Base-by-base conservation (phyloP, 2,113 vertebrate genomes). In the Oncorhynchus mykiss region DNA sequence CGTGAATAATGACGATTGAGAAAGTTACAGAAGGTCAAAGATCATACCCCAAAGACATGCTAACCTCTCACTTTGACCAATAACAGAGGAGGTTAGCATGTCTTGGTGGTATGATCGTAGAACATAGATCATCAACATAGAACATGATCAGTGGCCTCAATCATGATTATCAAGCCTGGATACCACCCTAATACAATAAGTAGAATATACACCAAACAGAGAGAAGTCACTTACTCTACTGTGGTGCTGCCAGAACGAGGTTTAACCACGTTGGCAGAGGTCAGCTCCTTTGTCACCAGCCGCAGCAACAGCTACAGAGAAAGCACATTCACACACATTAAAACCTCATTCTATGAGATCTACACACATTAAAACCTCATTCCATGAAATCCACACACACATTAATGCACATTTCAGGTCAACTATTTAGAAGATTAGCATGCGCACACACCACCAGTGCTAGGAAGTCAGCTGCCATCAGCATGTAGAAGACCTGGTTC, bases 401-500 rank as follows among this genome's bases (percentile, higher is more conserved):
- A 60, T 14, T n/a, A 29, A 27, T 5, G 9, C 1, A 67, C 9
- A 22, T 22, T 24, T 22, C 39, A 45, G 9, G 39, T 45, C 9
- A 11, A 45, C 11, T 45, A 45, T 11, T 12, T 45, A 12, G 9
- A 45, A 11, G 9, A 45, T 45, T 45, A 3, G 39, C 9, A 7
- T 13, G 25, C 67, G 0, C 8, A 75, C 92, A 88, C 86, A 99
- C 97, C 94, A 99, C 76, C 78, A 96, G 95, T 77, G 97, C 97
- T 13, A 95, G 78, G 79, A 96, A 77, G 0, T 99, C 97, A 0
- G 97, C 94, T 0, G 91, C 81, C 84, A 99, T 98, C 76, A 99
- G 79, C 97, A 99, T 98, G 89, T 99, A 99, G 89, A 99, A 99
- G 74, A 99, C 97, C 0, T 92, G 95, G 79, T 96, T 93, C 97